Percentiles rank a stretch among this genome's conserved stretches.
These are phyloP conservation scores for Xestoiulus laeticollis DNA, from an alignment of 2,888 invertebrate genomes.

Conservation along the genomic window DNA sequence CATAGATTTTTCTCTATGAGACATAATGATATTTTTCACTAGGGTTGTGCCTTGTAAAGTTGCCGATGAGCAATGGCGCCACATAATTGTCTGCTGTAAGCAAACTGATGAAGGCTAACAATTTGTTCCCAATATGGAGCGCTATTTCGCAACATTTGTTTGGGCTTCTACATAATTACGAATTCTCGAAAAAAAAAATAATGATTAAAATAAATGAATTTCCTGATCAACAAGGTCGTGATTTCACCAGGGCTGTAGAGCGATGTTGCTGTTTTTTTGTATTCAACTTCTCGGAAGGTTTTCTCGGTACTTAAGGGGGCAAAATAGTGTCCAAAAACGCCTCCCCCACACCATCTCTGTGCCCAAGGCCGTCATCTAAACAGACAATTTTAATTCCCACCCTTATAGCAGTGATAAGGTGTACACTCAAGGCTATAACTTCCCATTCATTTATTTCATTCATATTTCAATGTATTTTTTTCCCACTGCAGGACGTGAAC, in stretches of 20 bases:
- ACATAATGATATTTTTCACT: too few relatives aligned
- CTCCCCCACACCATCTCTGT: slow-evolving; percentile 15
- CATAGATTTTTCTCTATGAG: too few relatives aligned
- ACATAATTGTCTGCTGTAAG: too few relatives aligned
- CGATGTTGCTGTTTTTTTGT: not conserved
- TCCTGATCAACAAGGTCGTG: slow-evolving; percentile 34
- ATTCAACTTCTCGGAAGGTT: not conserved
- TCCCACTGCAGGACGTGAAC: not conserved
- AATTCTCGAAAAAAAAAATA: not conserved
- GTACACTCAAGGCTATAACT: slow-evolving; percentile 9
- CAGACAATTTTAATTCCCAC: slow-evolving; percentile 41
- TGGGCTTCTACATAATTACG: not conserved
- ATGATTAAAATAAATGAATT: not conserved
- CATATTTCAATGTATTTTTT: slow-evolving; percentile 11
- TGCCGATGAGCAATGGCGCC: too few relatives aligned
- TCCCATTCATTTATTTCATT: slow-evolving; percentile 39
- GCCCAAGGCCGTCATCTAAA: not conserved
- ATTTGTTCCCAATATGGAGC: not conserved
- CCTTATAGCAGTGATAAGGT: not conserved
- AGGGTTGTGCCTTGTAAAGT: too few relatives aligned
- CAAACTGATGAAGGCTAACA: not conserved
- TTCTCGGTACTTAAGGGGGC: slow-evolving; percentile 24
- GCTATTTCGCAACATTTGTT: not conserved
- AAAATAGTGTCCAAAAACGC: slow-evolving; percentile 30
- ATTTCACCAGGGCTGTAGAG: not conserved